Evolutionary conservation across 1,140 invertebrate genomes (phyloP).

Genomic region (Drosophila pruinosa): DNA sequence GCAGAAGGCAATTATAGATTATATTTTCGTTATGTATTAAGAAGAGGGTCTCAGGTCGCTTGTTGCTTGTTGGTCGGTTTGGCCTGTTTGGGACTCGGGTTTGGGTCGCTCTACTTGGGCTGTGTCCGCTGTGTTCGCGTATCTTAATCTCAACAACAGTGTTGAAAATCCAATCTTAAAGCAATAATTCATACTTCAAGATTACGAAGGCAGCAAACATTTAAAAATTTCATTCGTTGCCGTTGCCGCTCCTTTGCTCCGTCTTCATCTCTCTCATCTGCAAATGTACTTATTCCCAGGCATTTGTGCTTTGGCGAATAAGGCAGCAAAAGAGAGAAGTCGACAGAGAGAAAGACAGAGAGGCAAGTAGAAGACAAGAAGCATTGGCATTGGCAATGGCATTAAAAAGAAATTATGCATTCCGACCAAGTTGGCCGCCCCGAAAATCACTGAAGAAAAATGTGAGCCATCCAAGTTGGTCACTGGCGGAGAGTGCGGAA

Average conservation of each 20-base stretch:
- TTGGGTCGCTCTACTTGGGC: conserved; percentile 48
- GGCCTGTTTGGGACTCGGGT: neutral
- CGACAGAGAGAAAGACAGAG: neutral
- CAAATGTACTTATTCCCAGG: conserved; percentile 16
- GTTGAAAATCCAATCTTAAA: conserved; percentile 82
- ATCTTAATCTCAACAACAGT: conserved; percentile 80
- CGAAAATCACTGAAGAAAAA: conserved; percentile 78
- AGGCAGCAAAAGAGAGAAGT: neutral
- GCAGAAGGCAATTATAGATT: conserved; percentile 72
- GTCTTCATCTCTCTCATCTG: neutral
- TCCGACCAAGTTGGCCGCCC: conserved; percentile 78
- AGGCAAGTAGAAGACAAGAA: conserved; percentile 25
- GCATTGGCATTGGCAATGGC: conserved; percentile 56
- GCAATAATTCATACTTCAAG: conserved; percentile 82
- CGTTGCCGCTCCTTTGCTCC: neutral
- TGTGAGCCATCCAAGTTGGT: conserved; percentile 42
- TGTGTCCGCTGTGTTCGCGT: conserved; percentile 47
- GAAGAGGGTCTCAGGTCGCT: neutral
- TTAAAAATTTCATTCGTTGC: conserved; percentile 71
- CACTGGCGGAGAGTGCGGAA: neutral
- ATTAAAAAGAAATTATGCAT: conserved; percentile 82
- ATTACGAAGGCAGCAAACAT: conserved; percentile 80
- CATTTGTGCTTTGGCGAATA: conserved; percentile 1
- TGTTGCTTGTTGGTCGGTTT: neutral
- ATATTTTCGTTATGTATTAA: conserved; percentile 36